Base-by-base conservation (phyloP, 2,113 vertebrate species). In the Glaucidium brasilianum region DNA sequence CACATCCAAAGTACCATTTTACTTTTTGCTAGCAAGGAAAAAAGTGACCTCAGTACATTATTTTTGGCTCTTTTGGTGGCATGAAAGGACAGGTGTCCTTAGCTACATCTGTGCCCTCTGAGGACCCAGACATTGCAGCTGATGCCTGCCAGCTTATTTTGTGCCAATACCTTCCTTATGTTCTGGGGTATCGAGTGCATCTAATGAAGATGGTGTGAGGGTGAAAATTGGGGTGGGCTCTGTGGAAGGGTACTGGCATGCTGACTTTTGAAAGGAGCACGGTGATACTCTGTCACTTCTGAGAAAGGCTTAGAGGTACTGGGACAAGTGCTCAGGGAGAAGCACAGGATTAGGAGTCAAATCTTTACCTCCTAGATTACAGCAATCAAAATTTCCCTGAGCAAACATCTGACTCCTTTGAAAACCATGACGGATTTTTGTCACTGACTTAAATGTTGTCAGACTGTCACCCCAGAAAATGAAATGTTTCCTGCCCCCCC, bases 51-150 rank as follows among this genome's bases (percentile, higher is more conserved):
- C 47, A 21, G 68, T 27, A 43, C 35, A 25, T 86, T 88, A 94
- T 94, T 91, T 96, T 91, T 92, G 88, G 60, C 89, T 92, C 94
- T 86, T 79, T 83, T 2, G n/a, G 90, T 84, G 67, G 71, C 88
- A 77, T 62, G 79, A 90, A 90, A 89, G 85, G 94, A 91, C 60
- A 81, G 92, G 84, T 94, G 90, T 96, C 76, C 68, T 69, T 43
- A 37, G 66, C 56, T 96, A 37, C 92, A 41, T 88, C 86, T 90
- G 71, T 91, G 92, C 45, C 77, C 88, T 20, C 88, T 20, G 7
- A 81, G 85, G 66, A 93, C 45, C 60, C 59, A 53, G 68, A 34
- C 92, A 27, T 34, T 2, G 3, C 66, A 76, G 41, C 71, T 75
- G 73, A 55, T 74, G 69, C 22, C 85, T 94, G 52, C 41, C 76